Conservation (phyloP, 2,113 vertebrate genomes). For the Zingel zingel region DNA sequence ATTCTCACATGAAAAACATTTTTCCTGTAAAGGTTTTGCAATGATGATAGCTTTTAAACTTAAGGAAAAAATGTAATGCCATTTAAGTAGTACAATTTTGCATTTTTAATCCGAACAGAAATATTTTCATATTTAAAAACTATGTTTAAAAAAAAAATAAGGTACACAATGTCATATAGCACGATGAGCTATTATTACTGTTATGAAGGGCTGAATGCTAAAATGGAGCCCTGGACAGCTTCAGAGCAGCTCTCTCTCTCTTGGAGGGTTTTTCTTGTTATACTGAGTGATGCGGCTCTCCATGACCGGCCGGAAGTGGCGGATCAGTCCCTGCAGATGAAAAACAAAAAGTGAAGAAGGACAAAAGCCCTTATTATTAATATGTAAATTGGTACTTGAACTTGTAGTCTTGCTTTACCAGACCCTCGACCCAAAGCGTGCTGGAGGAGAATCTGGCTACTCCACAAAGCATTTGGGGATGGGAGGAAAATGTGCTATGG, state of each 20-base stretch:
- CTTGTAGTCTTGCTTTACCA: not conserved
- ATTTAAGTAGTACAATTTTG: not conserved
- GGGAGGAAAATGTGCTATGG: no score
- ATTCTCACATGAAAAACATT: not conserved
- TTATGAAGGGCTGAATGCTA: not conserved
- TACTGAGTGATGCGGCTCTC: slow-evolving; percentile 67
- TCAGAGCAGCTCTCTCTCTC: slow-evolving; percentile 55
- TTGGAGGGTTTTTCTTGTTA: slow-evolving; percentile 47
- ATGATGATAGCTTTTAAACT: not conserved
- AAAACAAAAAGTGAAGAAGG: not conserved
- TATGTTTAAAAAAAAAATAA: not conserved
- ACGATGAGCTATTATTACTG: not conserved
- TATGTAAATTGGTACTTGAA: not conserved
- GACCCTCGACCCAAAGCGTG: no score
- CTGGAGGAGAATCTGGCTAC: no score
- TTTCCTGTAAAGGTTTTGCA: not conserved
- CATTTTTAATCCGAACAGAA: not conserved
- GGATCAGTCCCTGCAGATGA: slow-evolving; percentile 57
- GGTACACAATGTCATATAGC: not conserved
- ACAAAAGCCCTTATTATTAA: not conserved
- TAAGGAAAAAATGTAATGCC: not conserved
- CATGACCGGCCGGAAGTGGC: slow-evolving; percentile 68
- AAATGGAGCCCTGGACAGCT: not conserved
- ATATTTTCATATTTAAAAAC: not conserved
- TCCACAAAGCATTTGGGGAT: no score